Evolutionary conservation across 2,888 invertebrate genomes (phyloP).

Genomic region (Limulus polyphemus): DNA sequence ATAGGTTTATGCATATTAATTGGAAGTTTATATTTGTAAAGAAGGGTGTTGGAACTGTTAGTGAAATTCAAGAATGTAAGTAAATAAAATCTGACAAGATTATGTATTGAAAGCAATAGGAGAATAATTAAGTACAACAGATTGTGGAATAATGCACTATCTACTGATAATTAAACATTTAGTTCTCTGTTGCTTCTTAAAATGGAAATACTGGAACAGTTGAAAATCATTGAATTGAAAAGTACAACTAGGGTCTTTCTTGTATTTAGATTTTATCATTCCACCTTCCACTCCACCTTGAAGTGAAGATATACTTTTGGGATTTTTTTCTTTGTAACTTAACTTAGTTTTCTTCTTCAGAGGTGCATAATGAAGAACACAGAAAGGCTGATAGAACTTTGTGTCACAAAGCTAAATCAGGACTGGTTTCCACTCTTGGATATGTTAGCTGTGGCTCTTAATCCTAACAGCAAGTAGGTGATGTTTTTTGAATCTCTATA

Average conservation of each 20-base stretch:
- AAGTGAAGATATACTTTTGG: background rate
- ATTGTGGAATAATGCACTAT: too few relatives aligned
- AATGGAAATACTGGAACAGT: too few relatives aligned
- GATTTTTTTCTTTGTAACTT: background rate
- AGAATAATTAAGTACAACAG: too few relatives aligned
- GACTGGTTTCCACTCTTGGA: constrained; percentile 79
- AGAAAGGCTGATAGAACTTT: constrained; percentile 77
- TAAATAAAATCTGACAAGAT: too few relatives aligned
- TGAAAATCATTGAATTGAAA: background rate
- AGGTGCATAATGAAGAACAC: constrained; percentile 85
- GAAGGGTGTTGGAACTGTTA: too few relatives aligned
- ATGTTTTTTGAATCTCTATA: constrained; percentile 1
- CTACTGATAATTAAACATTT: too few relatives aligned
- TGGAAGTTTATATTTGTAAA: too few relatives aligned
- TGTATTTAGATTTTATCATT: background rate
- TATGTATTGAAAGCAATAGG: too few relatives aligned
- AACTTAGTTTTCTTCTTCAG: too few relatives aligned
- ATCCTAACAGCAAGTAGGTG: constrained; percentile 83
- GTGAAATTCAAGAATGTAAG: too few relatives aligned
- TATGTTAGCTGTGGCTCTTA: constrained; percentile 80
- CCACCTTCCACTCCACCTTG: background rate
- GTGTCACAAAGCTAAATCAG: constrained; percentile 73
- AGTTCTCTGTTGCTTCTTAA: too few relatives aligned
- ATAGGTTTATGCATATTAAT: too few relatives aligned
- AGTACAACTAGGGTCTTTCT: background rate